phyloP scores from a whole-genome alignment of 2,888 invertebrate species.

The Anaspis maculata region DNA sequence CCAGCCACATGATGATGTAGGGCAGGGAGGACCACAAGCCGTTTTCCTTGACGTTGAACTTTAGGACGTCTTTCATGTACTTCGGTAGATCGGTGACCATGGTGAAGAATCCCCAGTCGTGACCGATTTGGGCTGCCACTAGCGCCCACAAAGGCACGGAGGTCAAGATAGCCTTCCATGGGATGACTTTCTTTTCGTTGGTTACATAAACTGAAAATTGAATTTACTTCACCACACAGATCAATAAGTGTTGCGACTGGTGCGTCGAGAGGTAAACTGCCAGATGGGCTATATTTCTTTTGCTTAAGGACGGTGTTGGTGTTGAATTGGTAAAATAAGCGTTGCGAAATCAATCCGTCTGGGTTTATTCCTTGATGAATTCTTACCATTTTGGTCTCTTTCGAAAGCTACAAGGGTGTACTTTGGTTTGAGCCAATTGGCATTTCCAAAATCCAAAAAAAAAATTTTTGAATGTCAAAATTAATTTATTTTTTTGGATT shows the following conservation, averaged over 20 bases:
- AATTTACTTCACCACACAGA: background rate
- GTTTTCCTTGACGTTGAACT: conserved; percentile 56
- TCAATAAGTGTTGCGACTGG: background rate
- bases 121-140: conserved; percentile 63
- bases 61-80: conserved; percentile 60
- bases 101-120: conserved; percentile 63
- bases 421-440: too few species aligned
- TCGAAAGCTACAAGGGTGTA: too few species aligned
- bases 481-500: too few species aligned
- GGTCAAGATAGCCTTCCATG: conserved; percentile 59
- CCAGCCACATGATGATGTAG: conserved; percentile 58
- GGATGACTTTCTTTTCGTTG: conserved; percentile 22
- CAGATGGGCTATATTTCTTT: too few species aligned
- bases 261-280: too few species aligned
- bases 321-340: too few species aligned
- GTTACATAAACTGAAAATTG: conserved; percentile 17
- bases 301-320: too few species aligned
- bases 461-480: too few species aligned
- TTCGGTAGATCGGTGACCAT: conserved; percentile 64
- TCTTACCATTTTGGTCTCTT: too few species aligned
- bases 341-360: too few species aligned
- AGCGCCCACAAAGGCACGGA: conserved; percentile 66
- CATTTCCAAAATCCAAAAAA: too few species aligned
- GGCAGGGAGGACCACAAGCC: conserved; percentile 56
- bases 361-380: too few species aligned